Base-by-base conservation (phyloP, 2,888 invertebrate species). In the Panopea generosa region DNA sequence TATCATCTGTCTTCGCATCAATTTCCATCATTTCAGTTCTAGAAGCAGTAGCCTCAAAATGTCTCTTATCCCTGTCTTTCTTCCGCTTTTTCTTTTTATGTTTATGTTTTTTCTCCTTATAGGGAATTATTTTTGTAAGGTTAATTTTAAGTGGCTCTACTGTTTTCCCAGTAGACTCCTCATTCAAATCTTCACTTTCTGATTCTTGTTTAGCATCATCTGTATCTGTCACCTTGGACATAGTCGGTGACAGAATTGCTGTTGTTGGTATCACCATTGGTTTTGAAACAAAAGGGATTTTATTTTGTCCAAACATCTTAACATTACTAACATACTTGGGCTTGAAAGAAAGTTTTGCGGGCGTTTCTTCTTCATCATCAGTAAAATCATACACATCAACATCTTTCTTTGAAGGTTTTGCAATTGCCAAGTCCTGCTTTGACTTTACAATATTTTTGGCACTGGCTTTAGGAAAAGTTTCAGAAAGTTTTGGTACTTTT, bases 141-240 rank as follows among this genome's bases (percentile, higher is more conserved):
- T 80, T 80, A 50, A 80, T 76, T 73, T 80, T 80, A 40, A 80
- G 61, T 22, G 80, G 80, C 60, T 80, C 80, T 27, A 80, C 80
- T 53, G 73, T 77, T 67, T 77, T 62, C 18, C 74, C 71, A 47
- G 67, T 62, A 18, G 69, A 61, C 59, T 55, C 56, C n/a, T 47
- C 69, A 33, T 38, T 26, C 43, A 38, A 29, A 49, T 67, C 53
- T 55, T 63, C 63, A 59, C 18, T 22, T 22, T 63, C 57, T 29
- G 57, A 43, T 4, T 29, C 53, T 9, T n/a, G 43, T 49, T 29
- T 18, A 27, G 53, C 53, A 27, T 55, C 40, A 2, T 24, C 57
- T 56, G 38, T 24, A 9, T 27, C 49, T 45, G 2, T 60, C n/a
- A n/a, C n/a, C 50, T 61, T 52, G 26, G 16, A 29, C 18, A 20